Conservation (phyloP, 2,113 vertebrate genomes). For the Scalopus aquaticus region DNA sequence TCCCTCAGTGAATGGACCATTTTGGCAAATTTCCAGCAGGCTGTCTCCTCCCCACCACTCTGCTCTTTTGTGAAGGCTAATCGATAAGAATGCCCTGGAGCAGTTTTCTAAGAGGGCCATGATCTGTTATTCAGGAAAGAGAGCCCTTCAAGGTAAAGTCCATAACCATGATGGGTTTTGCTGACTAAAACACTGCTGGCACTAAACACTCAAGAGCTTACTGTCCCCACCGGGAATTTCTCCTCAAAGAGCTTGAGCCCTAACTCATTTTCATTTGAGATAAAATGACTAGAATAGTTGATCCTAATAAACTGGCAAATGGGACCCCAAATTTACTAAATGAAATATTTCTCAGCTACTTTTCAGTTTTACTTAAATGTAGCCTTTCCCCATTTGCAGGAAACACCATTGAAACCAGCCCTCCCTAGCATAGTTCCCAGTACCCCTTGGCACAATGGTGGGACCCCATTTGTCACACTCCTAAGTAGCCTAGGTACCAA, state of each 20-base stretch:
- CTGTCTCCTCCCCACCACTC: neutral
- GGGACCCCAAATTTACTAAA: neutral
- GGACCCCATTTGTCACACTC: neutral
- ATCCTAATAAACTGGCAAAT: neutral
- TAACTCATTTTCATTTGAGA: slow-evolving; percentile 4
- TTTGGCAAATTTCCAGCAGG: neutral
- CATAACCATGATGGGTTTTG: neutral
- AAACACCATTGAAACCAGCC: neutral
- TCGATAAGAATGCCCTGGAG: neutral
- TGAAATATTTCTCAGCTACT: slow-evolving; percentile 28
- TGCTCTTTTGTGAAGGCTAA: slow-evolving; percentile 8
- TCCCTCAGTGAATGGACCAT: neutral
- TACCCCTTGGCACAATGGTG: no score
- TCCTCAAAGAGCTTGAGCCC: neutral
- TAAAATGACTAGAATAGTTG: neutral
- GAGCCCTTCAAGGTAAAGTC: neutral
- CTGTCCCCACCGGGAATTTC: neutral
- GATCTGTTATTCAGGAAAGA: slow-evolving; percentile 37
- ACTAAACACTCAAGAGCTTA: neutral
- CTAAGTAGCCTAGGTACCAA: neutral
- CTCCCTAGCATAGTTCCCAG: accelerated
- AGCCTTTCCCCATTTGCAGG: neutral
- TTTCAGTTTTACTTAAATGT: neutral
- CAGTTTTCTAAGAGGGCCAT: slow-evolving; percentile 33
- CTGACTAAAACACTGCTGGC: neutral